phyloP scores from a whole-genome alignment of 1,140 invertebrate species.

The Danaus melanippus region DNA sequence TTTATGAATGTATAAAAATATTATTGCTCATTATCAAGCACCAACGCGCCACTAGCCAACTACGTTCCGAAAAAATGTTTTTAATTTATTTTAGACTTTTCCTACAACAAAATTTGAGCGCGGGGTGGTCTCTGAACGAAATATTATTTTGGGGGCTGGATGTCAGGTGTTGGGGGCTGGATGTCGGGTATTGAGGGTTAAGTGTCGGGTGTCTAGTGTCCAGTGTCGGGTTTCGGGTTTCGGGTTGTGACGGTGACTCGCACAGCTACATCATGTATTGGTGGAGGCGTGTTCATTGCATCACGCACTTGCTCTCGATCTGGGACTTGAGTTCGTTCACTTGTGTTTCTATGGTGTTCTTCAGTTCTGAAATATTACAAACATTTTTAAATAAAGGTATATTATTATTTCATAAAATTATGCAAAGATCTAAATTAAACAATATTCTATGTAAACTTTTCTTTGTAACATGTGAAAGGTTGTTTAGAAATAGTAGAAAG shows the following conservation, averaged over 20 bases:
- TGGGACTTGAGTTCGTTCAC: conserved; percentile 94
- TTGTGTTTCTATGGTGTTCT: conserved; percentile 95
- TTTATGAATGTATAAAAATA: conserved; percentile 71
- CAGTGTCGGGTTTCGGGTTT: conserved; percentile 29
- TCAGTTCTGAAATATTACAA: conserved; percentile 83
- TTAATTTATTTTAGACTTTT: conserved; percentile 44
- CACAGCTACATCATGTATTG: conserved; percentile 66
- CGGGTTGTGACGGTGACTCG: conserved; percentile 40
- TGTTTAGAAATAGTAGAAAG: too few relatives aligned
- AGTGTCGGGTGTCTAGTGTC: conserved; percentile 22
- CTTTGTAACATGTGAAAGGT: too few relatives aligned
- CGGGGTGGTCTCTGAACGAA: conserved; percentile 37
- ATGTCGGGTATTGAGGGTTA: background rate
- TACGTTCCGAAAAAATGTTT: conserved; percentile 51
- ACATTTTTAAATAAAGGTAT: background rate
- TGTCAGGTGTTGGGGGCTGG: conserved; percentile 19
- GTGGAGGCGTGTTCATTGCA: conserved; percentile 76
- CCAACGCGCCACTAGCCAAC: conserved; percentile 67
- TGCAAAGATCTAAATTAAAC: too few relatives aligned
- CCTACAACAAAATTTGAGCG: conserved; percentile 53
- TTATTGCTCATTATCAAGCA: conserved; percentile 70
- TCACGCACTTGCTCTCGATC: conserved; percentile 93
- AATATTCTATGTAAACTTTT: too few relatives aligned
- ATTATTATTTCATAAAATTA: too few relatives aligned
- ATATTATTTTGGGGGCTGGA: conserved; percentile 15